Conservation (phyloP, 2,888 invertebrate genomes). For the Phrixothrix hirtus region DNA sequence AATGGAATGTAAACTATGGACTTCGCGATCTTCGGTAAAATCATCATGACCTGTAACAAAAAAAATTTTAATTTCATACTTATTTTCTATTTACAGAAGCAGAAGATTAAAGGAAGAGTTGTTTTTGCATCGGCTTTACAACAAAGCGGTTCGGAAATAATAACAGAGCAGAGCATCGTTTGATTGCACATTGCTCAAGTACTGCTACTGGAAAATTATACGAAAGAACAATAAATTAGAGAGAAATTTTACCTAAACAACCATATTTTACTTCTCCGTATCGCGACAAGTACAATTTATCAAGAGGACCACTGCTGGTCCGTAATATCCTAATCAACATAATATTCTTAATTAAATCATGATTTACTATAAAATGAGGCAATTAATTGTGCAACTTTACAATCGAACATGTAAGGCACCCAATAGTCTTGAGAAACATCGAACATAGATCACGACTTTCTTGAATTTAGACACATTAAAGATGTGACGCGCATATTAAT, state of each 20-base stretch:
- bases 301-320: slow-evolving; percentile 14
- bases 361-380: no score
- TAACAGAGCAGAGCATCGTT: slow-evolving; percentile 16
- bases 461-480: no score
- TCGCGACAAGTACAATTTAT: slow-evolving; percentile 15
- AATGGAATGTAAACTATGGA: no score
- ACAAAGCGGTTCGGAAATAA: slow-evolving; percentile 21
- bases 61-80: slow-evolving; percentile 10
- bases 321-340: slow-evolving; percentile 19
- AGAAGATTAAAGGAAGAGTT: slow-evolving; percentile 8
- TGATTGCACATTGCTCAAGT: slow-evolving; percentile 15
- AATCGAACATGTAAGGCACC: no score
- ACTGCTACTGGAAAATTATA: slow-evolving; percentile 22
- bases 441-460: no score
- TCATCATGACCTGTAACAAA: background rate
- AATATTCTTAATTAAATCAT: slow-evolving; percentile 7
- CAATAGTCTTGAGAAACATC: no score
- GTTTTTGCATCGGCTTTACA: slow-evolving; percentile 4
- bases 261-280: slow-evolving; percentile 6
- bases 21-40: background rate
- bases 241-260: slow-evolving; percentile 10
- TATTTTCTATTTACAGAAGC: slow-evolving; percentile 13
- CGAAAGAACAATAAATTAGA: slow-evolving; percentile 17
- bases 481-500: no score
- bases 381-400: no score